Base-by-base conservation (phyloP, 2,888 invertebrate genomes). In the Ganaspis brasiliensis region DNA sequence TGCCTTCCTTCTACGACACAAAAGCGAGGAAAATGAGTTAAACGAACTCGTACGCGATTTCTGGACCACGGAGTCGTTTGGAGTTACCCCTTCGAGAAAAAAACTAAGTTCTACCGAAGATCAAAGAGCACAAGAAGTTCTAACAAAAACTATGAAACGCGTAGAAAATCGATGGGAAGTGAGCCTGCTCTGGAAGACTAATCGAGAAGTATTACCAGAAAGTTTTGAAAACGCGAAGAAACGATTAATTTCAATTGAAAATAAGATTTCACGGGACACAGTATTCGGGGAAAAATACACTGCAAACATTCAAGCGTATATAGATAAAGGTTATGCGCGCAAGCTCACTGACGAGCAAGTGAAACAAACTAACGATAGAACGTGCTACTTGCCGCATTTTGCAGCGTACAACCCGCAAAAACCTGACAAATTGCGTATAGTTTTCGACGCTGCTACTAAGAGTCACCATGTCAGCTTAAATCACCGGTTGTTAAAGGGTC, bases 361-460 rank as follows among this genome's bases (percentile, higher is more conserved):
- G 1, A 14, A 1, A 0, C 49, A n/a, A 55, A 35, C 37, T 12
- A 55, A 63, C 21, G 73, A 56, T 4, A 82, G 73, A 71, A 80
- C 76, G 4, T 78, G 78, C 73, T 76, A 78, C 16, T 14, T 76
- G 0, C 75, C 72, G 2, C 75, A 78, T 57, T 78, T 78, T 49
- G 83, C 87, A 77, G 80, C 86, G 31, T 82, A 73, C 31, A 76
- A 75, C 21, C 77, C 78, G 1, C 78, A 83, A 57, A 83, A 85
- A 67, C 84, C 85, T 14, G 75, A 71, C 0, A 86, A 84, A 74
- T 55, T 87, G 0, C 78, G 86, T 4, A 61, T 87, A 0, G 85
- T 87, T 0, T 86, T 86, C 61, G 86, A 87, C 37, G 87, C 87
- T 6, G 86, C 87, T 0, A 86, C 85, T 14, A 75, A 77, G 24